Percentiles rank a stretch among this genome's conserved stretches.
phyloP scores from a whole-genome alignment of 2,113 vertebrate genomes.

The Lates calcarifer region DNA sequence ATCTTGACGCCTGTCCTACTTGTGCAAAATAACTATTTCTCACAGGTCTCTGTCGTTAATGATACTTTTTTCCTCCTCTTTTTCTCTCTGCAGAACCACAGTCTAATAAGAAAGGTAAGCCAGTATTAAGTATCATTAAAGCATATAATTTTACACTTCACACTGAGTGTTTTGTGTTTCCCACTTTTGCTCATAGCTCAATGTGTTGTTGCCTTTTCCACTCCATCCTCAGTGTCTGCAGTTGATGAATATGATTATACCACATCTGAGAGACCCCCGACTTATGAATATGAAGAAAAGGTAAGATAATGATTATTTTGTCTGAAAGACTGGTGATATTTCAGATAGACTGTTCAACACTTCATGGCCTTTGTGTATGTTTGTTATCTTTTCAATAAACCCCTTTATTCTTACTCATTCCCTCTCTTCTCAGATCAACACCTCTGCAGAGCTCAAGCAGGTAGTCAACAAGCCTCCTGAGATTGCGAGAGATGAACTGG shows the following conservation, averaged over 20 bases:
- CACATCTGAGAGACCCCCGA: conserved; percentile 84
- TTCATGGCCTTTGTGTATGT: neutral
- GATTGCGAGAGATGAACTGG: conserved; percentile 90
- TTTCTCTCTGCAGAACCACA: conserved; percentile 78
- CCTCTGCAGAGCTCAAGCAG: conserved; percentile 87
- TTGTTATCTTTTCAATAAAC: neutral
- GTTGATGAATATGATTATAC: conserved; percentile 87
- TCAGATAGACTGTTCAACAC: neutral
- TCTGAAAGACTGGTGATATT: conserved; percentile 3
- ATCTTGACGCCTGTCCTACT: neutral
- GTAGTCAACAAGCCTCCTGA: conserved; percentile 89
- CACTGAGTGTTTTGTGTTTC: neutral
- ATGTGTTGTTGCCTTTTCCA: conserved; percentile 11
- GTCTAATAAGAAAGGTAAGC: conserved; percentile 86
- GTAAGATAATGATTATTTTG: conserved; percentile 58
- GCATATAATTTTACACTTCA: neutral
- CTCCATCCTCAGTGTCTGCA: conserved; percentile 60
- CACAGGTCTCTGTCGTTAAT: conserved; percentile 20
- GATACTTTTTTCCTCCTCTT: conserved; percentile 31
- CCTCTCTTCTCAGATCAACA: conserved; percentile 82
- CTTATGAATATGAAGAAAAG: conserved; percentile 87
- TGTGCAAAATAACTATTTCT: neutral
- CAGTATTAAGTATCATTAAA: neutral
- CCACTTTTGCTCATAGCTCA: neutral
- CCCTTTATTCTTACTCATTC: neutral